Evolutionary conservation across 2,113 vertebrate species (phyloP).

Genomic region (Scortum barcoo): DNA sequence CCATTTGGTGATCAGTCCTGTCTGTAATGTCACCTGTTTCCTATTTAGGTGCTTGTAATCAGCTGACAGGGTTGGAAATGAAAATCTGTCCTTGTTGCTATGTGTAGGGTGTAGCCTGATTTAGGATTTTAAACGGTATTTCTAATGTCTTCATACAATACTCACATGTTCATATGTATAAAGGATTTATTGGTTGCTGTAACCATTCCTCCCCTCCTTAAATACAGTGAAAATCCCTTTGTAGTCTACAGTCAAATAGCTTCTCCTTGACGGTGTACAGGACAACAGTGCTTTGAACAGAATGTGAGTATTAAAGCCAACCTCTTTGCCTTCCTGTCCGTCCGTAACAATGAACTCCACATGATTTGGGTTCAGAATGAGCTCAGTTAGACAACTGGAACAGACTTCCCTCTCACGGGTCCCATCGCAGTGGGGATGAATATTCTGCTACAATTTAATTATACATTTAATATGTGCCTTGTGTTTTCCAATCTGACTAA

Average conservation of each 20-base stretch:
- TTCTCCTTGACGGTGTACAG: background rate
- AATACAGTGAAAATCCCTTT: background rate
- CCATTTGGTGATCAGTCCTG: no score
- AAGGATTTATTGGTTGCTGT: no score
- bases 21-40: conserved; percentile 11
- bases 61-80: background rate
- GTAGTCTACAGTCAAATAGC: background rate
- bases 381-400: conserved; percentile 1
- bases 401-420: background rate
- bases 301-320: background rate
- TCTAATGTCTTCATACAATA: background rate
- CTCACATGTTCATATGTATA: background rate
- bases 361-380: background rate
- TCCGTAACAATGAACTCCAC: background rate
- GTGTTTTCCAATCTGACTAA: background rate
- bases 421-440: conserved; percentile 6
- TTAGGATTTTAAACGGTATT: background rate
- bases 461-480: conserved; percentile 13
- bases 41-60: background rate
- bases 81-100: background rate
- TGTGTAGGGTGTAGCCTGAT: background rate
- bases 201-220: background rate
- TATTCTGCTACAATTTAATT: conserved; percentile 24
- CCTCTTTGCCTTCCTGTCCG: background rate
- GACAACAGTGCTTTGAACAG: background rate